A percentile compares a stretch with the other conserved stretches of the same genome.
These are phyloP conservation scores for Ctenicera cuprea DNA, from an alignment of 2,888 invertebrate genomes.

Conservation along the genomic window DNA sequence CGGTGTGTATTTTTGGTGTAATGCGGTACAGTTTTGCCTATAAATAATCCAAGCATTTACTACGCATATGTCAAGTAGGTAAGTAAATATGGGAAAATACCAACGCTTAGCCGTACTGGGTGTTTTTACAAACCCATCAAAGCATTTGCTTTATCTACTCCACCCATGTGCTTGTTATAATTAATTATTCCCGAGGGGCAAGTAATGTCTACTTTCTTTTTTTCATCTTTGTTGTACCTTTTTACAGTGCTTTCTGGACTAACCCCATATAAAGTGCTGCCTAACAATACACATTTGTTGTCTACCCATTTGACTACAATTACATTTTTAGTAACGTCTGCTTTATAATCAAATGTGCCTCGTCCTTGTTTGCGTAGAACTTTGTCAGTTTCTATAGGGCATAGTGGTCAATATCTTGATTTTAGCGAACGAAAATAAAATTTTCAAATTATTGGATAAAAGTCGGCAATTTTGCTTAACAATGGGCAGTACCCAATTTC, in stretches of 20 bases:
- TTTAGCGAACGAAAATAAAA: too few relatives aligned
- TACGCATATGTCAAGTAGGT: not conserved
- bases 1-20: not conserved
- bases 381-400: not conserved
- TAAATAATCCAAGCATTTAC: too few relatives aligned
- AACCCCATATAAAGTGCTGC: not conserved
- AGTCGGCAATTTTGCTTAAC: too few relatives aligned
- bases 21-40: not conserved
- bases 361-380: not conserved
- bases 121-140: not conserved
- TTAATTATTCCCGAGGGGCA: not conserved
- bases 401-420: too few relatives aligned
- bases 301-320: not conserved
- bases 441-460: too few relatives aligned
- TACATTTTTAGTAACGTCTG: not conserved
- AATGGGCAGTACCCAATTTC: too few relatives aligned
- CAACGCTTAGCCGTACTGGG: not conserved
- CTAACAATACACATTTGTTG: not conserved
- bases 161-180: not conserved
- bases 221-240: too few relatives aligned
- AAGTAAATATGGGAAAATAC: slow-evolving; percentile 12
- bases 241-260: too few relatives aligned
- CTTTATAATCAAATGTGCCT: not conserved
- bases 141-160: not conserved
- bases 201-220: not conserved